Percentiles rank a stretch among this genome's conserved stretches.
Evolutionary conservation across 1,140 invertebrate genomes (phyloP).

Genomic region (Drosophila lini): DNA sequence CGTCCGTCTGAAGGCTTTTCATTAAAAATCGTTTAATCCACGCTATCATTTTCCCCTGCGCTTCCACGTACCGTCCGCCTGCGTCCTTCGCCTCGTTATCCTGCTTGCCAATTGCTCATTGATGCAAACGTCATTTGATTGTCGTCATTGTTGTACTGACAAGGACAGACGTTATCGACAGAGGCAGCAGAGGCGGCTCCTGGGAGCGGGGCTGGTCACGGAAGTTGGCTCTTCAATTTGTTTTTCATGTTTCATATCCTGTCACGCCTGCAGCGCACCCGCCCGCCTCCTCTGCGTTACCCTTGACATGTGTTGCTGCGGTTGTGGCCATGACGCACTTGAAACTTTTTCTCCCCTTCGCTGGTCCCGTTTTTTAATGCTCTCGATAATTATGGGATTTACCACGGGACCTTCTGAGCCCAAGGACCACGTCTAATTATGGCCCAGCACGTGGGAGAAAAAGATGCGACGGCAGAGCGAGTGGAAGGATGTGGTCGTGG

Average conservation of each 20-base stretch:
- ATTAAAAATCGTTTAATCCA: constrained; percentile 84
- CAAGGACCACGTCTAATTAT: constrained; percentile 56
- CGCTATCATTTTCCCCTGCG: constrained; percentile 70
- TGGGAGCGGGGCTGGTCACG: constrained; percentile 24
- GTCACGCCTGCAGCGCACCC: constrained; percentile 22
- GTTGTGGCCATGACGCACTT: constrained; percentile 55
- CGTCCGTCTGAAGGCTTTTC: constrained; percentile 77
- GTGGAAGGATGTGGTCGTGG: constrained; percentile 16
- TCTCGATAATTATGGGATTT: constrained; percentile 72
- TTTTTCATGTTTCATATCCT: constrained; percentile 76
- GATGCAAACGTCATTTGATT: constrained; percentile 83
- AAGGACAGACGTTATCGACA: constrained; percentile 55
- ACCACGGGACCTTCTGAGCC: constrained; percentile 29
- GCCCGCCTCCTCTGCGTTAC: not conserved
- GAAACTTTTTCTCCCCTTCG: constrained; percentile 24
- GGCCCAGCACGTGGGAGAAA: constrained; percentile 53
- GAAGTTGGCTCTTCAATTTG: constrained; percentile 79
- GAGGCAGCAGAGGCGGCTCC: constrained; percentile 8
- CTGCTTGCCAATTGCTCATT: constrained; percentile 77
- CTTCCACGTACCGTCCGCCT: constrained; percentile 3
- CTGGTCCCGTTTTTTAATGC: constrained; percentile 56
- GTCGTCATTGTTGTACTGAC: constrained; percentile 79
- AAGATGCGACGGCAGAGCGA: not conserved
- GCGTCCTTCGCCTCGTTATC: constrained; percentile 37
- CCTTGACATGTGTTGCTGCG: constrained; percentile 65